Evolutionary conservation across 2,797 vertebrate genomes (phyloP), one percentile per base, ranked within the genome.

Genomic region (Hyperoplus immaculatus): DNA sequence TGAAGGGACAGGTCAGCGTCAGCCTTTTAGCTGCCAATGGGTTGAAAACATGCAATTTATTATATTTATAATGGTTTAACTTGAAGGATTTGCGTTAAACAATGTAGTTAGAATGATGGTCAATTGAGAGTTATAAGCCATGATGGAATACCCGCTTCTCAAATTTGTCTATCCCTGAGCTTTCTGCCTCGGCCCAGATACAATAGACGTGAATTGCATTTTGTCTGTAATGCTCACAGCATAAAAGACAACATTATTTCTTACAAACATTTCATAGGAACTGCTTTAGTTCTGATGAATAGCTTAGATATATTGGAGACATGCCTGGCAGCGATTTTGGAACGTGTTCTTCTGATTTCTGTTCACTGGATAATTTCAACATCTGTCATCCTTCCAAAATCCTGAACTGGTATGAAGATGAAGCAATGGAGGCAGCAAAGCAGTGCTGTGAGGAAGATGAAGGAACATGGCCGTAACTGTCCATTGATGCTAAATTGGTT

Each of bases 311-410:
- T 38, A 10, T 12, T 13, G 21, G 11, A 69, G 50, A 21, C 21
- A 21, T 51, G 38, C 18, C 70, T 39, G 16, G 57, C 45, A 61
- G 69, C 63, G 68, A 56, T 63, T 42, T 39, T 55, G 57, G 56
- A 60, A 29, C 13, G 47, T 18, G 42, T 36, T 59, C 16, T 5
- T 60, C 42, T 60, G n/a, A 54, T 41, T 42, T 43, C 18, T 47
- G 4, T 18, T 64, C 13, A 7, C 5, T 43, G 29, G 18, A 49
- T 15, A 39, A 11, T 21, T 67, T 16, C 10, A 43, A 29, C 29
- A 45, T 11, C 29, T n/a, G 0, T 1, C 36, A 42, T 7, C 13
- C 13, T 65, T 42, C 42, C 60, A 58, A 6, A 18, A 56, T 49
- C 43, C 53, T 38, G 18, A 21, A 46, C 42, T 46, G 42, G 43